A percentile compares a stretch with the other conserved stretches of the same genome.
Evolutionary conservation across 1,140 invertebrate genomes (phyloP).

Genomic region (Calephelis nemesis): DNA sequence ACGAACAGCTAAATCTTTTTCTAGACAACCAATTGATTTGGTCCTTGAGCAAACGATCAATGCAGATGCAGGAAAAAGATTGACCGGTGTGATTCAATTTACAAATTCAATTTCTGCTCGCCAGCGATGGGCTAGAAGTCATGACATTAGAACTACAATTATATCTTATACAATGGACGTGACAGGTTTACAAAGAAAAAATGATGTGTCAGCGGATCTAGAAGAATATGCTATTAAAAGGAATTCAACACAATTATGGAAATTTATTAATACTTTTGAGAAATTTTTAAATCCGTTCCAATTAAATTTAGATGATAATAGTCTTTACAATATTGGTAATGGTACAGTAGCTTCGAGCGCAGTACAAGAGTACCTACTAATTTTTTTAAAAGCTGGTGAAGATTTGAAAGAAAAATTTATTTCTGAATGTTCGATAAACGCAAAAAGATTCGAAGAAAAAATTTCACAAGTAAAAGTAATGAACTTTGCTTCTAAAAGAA

Average conservation of each 20-base stretch:
- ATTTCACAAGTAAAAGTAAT: constrained; percentile 1
- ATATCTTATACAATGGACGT: constrained; percentile 27
- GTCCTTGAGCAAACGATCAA: constrained; percentile 45
- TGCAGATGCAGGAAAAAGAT: constrained; percentile 39
- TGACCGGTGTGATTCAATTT: constrained; percentile 41
- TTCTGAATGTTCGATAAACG: constrained; percentile 24
- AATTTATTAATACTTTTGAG: constrained; percentile 28
- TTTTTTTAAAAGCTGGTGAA: constrained; percentile 23
- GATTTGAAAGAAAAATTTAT: constrained; percentile 27
- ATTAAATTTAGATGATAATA: constrained; percentile 24
- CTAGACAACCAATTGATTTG: constrained; percentile 45
- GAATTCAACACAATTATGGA: constrained; percentile 22
- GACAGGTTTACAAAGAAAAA: constrained; percentile 21
- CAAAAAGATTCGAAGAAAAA: constrained; percentile 11
- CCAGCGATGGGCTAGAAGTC: constrained; percentile 37
- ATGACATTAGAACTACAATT: constrained; percentile 27
- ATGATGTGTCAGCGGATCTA: constrained; percentile 32
- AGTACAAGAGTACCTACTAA: constrained; percentile 25
- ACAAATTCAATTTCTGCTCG: constrained; percentile 42
- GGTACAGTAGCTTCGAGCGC: constrained; percentile 26
- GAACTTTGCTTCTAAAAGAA: constrained; percentile 11
- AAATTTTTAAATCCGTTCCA: constrained; percentile 19
- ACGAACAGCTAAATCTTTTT: constrained; percentile 47
- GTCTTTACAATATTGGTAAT: not conserved
- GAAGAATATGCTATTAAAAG: constrained; percentile 23